A percentile compares a stretch with the other conserved stretches of the same genome.
These are phyloP conservation scores for Manduca sexta DNA, from an alignment of 1,140 invertebrate genomes.

Conservation along the genomic window DNA sequence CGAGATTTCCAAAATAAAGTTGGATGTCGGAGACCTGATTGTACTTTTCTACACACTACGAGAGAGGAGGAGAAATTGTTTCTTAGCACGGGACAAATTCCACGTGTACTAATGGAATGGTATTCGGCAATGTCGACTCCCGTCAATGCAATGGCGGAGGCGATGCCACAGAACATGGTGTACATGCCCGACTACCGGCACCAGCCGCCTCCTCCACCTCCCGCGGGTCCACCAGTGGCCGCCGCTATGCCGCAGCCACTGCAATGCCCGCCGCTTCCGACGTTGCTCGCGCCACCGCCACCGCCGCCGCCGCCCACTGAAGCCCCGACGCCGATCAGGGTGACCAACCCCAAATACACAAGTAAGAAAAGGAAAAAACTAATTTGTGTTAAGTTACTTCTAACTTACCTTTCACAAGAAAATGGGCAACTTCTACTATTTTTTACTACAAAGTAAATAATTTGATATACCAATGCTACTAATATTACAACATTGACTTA, in stretches of 20 bases:
- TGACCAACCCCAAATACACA: not conserved
- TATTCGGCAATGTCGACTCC: slow-evolving; percentile 31
- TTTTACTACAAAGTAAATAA: no score
- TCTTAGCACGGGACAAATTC: slow-evolving; percentile 31
- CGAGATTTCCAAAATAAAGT: slow-evolving; percentile 48
- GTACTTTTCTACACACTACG: slow-evolving; percentile 43
- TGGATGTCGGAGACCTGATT: slow-evolving; percentile 38
- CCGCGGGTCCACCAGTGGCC: slow-evolving; percentile 11
- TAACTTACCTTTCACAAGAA: no score
- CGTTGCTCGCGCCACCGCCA: not conserved
- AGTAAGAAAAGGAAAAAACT: not conserved
- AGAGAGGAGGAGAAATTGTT: slow-evolving; percentile 46
- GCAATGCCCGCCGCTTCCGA: not conserved
- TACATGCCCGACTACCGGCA: slow-evolving; percentile 27
- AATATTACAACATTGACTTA: no score
- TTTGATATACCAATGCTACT: no score
- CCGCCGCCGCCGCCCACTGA: slow-evolving; percentile 1
- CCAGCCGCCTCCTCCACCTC: slow-evolving; percentile 17
- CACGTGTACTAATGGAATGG: slow-evolving; percentile 33
- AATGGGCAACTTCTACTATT: no score
- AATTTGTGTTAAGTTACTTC: no score
- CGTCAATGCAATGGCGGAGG: slow-evolving; percentile 15
- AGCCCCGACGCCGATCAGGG: not conserved
- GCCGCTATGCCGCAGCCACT: not conserved
- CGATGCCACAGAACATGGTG: slow-evolving; percentile 17